phyloP scores from a whole-genome alignment of 1,140 invertebrate genomes.

The Drosophila quadrilineata region DNA sequence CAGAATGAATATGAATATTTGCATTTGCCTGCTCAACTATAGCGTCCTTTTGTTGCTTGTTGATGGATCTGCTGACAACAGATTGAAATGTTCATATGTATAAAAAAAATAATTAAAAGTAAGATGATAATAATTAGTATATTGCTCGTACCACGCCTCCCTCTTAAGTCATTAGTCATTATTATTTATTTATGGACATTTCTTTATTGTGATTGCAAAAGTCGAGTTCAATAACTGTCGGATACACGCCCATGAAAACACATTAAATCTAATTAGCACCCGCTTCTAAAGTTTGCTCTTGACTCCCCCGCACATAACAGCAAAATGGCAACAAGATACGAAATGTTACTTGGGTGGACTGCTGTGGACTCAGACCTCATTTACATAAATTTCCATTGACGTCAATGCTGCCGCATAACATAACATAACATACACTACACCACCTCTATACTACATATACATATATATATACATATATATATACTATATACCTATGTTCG shows the following conservation, averaged over 20 bases:
- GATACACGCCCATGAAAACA: slow-evolving; percentile 30
- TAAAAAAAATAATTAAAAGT: neutral
- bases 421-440: slow-evolving; percentile 24
- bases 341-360: neutral
- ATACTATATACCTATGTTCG: neutral
- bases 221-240: slow-evolving; percentile 44
- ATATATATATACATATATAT: neutral
- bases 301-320: slow-evolving; percentile 1
- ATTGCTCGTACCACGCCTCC: slow-evolving; percentile 13
- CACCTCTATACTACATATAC: neutral
- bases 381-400: slow-evolving; percentile 60
- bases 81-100: neutral
- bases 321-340: slow-evolving; percentile 30
- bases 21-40: slow-evolving; percentile 13
- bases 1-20: neutral
- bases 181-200: neutral
- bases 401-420: slow-evolving; percentile 8
- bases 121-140: neutral
- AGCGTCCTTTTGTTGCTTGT: neutral
- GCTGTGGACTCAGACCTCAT: slow-evolving; percentile 18
- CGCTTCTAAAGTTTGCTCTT: neutral
- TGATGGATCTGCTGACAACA: slow-evolving; percentile 22
- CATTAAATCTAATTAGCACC: slow-evolving; percentile 64
- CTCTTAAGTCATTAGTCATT: neutral
- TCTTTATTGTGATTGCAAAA: slow-evolving; percentile 9